Evolutionary conservation across 2,113 vertebrate genomes (phyloP).

Genomic region (Prochilodus magdalenae): DNA sequence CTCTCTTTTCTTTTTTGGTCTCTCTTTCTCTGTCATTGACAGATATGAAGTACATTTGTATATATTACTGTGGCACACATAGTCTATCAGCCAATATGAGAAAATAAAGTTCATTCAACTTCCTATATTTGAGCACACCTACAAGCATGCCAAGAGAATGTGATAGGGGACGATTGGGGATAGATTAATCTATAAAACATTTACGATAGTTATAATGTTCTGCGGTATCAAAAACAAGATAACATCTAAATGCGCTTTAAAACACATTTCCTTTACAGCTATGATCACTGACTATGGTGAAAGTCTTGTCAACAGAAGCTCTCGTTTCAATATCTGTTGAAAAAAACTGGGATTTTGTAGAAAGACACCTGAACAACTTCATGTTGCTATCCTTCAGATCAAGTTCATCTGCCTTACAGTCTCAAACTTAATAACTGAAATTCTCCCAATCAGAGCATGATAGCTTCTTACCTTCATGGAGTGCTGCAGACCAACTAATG

Average conservation of each 20-base stretch:
- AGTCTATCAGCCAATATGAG: background rate
- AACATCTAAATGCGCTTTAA: background rate
- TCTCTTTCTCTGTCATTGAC: background rate
- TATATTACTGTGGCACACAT: no score
- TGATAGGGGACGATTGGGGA: background rate
- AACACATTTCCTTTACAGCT: background rate
- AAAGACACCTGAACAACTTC: background rate
- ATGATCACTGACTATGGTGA: background rate
- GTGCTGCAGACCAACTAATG: conserved; percentile 45
- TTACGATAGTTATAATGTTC: background rate
- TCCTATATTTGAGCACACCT: background rate
- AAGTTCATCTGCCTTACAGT: background rate
- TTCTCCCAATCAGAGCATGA: background rate
- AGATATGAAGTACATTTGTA: background rate
- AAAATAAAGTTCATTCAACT: background rate
- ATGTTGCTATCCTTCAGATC: background rate
- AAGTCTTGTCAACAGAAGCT: background rate
- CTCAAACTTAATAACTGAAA: background rate
- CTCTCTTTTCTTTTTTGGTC: no score
- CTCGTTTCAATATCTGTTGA: background rate
- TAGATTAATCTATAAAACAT: background rate
- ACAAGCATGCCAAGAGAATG: background rate
- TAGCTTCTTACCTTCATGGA: conserved; percentile 59
- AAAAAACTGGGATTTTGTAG: background rate
- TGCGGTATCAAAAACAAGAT: conserved; percentile 11